Base-by-base conservation (phyloP, 2,113 vertebrate species). In the Glaucidium brasilianum region DNA sequence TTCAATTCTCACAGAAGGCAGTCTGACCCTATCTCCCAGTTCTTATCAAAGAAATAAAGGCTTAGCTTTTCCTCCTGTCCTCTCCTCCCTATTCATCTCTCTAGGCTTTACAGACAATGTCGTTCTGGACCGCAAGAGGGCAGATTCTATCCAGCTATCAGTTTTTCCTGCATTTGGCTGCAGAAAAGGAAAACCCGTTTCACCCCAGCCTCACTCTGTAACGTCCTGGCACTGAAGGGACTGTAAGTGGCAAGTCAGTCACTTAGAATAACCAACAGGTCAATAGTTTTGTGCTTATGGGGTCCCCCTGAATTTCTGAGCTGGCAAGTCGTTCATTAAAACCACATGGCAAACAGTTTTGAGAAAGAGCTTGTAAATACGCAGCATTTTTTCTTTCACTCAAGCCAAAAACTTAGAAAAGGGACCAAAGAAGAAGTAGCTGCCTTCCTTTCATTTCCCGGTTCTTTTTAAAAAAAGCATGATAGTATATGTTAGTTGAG, bases 41-140 rank as follows among this genome's bases (percentile, higher is more conserved):
- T 63, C 15, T 15, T 11, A 22, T 1, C 20, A 21, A 37, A 37
- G n/a, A 68, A 19, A 34, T 2, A 20, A 17, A 58, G 37, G 29
- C 17, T 52, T 2, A 35, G 53, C 59, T 73, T 14, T 14, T 25
- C 3, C 0, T 29, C 22, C 81, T n/a, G 39, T 43, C 35, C 43
- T 32, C 64, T 17, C 37, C 39, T 56, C 58, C 37, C 27, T 4
- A 1, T 3, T 6, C 11, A 4, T 5, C 15, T 2, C 43, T n/a
- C 15, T 2, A 13, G 45, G 32, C 52, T 1, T 45, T 45, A 45
- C 43, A 45, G 43, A 18, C 43, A 18, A 45, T 17, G 17, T 9
- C 12, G 47, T 13, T 5, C 37, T 11, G 69, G 8, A 39, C 97
- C 97, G 95, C 96, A 5, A 97, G 96, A 96, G 96, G 97, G 97